These are phyloP conservation scores for Conus canariensis DNA, from an alignment of 2,888 invertebrate species.

Conservation along the genomic window DNA sequence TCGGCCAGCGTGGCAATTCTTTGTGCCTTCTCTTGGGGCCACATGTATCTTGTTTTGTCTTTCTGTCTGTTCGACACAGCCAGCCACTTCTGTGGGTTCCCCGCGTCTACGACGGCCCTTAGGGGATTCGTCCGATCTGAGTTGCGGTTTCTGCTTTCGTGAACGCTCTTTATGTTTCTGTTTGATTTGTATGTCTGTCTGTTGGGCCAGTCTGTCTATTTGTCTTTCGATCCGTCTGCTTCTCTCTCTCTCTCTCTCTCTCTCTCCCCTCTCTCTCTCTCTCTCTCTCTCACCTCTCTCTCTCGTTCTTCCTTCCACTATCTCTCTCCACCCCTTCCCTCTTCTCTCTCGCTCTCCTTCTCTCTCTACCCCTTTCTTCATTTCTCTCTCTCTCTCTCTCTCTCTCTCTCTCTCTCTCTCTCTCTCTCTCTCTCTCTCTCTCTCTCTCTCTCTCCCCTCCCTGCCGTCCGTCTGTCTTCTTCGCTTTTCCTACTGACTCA, in stretches of 20 bases:
- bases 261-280: not conserved
- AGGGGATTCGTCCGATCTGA: too few relatives aligned
- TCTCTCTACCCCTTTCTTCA: not conserved
- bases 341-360: not conserved
- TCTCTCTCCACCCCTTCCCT: not conserved
- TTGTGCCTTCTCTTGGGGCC: too few relatives aligned
- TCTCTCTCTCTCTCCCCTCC: not conserved
- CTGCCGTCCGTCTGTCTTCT: too few relatives aligned
- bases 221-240: not conserved
- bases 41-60: too few relatives aligned
- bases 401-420: not conserved
- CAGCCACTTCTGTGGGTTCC: too few relatives aligned
- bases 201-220: not conserved
- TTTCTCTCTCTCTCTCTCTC: conserved; percentile 13
- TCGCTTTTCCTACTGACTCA: not conserved
- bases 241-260: not conserved
- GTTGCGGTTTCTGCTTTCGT: too few relatives aligned
- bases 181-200: too few relatives aligned
- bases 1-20: too few relatives aligned
- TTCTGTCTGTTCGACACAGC: too few relatives aligned
- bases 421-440: not conserved
- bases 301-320: not conserved
- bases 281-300: not conserved
- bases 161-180: too few relatives aligned
- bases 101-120: too few relatives aligned